Base-by-base conservation (phyloP, 2,888 invertebrate genomes). In the Vesta saturnalis region DNA sequence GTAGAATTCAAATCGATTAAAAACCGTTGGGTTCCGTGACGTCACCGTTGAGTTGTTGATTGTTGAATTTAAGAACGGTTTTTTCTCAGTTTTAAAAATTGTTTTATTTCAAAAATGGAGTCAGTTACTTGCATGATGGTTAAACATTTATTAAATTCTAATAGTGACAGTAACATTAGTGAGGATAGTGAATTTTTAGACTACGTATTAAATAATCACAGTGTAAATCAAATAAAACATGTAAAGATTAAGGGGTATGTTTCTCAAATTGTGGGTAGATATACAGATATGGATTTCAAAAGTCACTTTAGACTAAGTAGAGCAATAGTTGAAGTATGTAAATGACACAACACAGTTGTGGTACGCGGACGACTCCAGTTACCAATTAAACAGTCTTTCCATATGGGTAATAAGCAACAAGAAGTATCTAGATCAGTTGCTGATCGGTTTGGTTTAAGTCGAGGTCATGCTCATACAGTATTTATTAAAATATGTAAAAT, bases 401-500 rank as follows among this genome's bases (percentile, higher is more conserved):
- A 23, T n/a, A n/a, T n/a, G n/a, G n/a, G n/a, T n/a, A n/a, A n/a
- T n/a, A n/a, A n/a, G n/a, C n/a, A n/a, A n/a, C n/a, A n/a, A 23
- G 23, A 23, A 23, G 23, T 8, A 23, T 23, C 8, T 23, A 23
- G 23, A 23, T 23, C 23, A 23, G 23, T 23, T 23, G 23, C 23
- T 23, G 14, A 43, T 43, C 14, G 43, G 5, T 43, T 43, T 43
- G 43, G 43, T 43, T 43, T 43, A 14, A 43, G 43, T 43, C 43
- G 43, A n/a, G 14, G 43, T 43, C 14, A 14, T 43, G 43, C n/a
- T 43, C 43, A 43, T 43, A 43, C 14, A 43, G 43, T 43, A 43
- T 43, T 43, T 43, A 43, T 43, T 43, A 43, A 43, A 43, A n/a
- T 43, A 43, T 43, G 43, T 43, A 43, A 43, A n/a, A 43, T 43